Percentiles rank a stretch among this genome's conserved stretches.
phyloP scores from a whole-genome alignment of 2,797 vertebrate genomes.

The Antrozous pallidus region DNA sequence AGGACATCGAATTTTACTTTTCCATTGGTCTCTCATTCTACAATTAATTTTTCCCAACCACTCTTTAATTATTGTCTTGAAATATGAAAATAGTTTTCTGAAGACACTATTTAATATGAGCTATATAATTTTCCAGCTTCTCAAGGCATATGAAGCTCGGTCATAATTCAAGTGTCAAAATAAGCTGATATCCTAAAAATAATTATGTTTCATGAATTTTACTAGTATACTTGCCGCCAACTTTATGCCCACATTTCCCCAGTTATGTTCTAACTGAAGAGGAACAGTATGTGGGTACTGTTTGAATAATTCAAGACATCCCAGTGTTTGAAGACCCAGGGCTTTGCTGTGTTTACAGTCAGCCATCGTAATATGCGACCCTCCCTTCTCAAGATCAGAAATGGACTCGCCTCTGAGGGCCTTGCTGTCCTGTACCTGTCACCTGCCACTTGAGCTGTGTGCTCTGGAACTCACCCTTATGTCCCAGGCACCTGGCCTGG shows the following conservation, averaged over 20 bases:
- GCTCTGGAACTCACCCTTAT: background rate
- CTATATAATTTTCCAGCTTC: background rate
- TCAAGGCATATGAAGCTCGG: background rate
- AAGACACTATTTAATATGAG: background rate
- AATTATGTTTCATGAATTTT: background rate
- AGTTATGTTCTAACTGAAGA: background rate
- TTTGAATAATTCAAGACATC: background rate
- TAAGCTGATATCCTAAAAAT: background rate
- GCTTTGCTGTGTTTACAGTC: background rate
- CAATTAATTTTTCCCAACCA: slow-evolving; percentile 28
- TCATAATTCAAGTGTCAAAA: background rate
- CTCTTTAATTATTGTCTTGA: background rate
- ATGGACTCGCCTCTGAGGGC: background rate
- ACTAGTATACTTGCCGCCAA: background rate
- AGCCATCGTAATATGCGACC: background rate
- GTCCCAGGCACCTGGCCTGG: background rate
- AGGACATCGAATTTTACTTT: background rate
- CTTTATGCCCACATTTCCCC: background rate
- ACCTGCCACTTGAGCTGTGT: background rate
- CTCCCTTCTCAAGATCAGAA: background rate
- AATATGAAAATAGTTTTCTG: slow-evolving; percentile 26
- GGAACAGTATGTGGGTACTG: background rate
- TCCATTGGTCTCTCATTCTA: slow-evolving; percentile 7
- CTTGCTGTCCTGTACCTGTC: background rate
- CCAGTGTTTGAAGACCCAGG: background rate